These are phyloP conservation scores for Anguilla marmorata DNA, from an alignment of 2,797 vertebrate species.

Conservation along the genomic window DNA sequence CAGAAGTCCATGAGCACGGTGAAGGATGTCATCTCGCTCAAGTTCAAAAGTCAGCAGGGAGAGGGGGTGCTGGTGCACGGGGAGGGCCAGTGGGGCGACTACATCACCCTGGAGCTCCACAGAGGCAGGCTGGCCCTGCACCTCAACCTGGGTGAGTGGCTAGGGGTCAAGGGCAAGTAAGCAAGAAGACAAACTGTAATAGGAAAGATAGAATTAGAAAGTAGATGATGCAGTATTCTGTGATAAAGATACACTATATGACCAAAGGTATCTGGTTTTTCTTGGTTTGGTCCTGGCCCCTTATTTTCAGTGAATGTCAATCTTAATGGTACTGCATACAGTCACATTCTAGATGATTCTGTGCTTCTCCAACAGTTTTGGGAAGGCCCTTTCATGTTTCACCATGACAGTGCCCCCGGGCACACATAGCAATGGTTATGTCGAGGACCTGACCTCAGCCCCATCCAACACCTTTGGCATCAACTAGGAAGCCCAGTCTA, in stretches of 20 bases:
- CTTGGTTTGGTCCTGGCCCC: too few relatives aligned
- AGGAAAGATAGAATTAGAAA: neutral
- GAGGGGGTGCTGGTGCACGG: conserved; percentile 90
- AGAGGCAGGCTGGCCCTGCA: conserved; percentile 83
- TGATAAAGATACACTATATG: neutral
- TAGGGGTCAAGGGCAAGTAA: neutral
- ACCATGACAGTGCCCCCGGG: too few relatives aligned
- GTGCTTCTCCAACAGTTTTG: too few relatives aligned
- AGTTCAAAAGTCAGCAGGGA: conserved; percentile 88
- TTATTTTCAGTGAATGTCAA: too few relatives aligned
- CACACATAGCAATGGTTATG: too few relatives aligned
- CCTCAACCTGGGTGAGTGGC: conserved; percentile 82
- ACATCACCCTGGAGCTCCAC: conserved; percentile 87
- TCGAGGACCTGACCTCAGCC: too few relatives aligned
- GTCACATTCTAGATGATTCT: too few relatives aligned
- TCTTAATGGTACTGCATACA: too few relatives aligned
- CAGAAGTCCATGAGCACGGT: conserved; percentile 82
- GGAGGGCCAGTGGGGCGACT: conserved; percentile 86
- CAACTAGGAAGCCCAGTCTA: too few relatives aligned
- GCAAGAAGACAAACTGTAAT: neutral
- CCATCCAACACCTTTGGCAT: too few relatives aligned
- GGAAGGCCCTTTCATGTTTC: too few relatives aligned
- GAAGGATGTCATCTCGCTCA: conserved; percentile 88
- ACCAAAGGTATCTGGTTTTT: too few relatives aligned
- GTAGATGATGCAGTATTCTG: neutral